Percentiles rank a stretch among this genome's conserved stretches.
phyloP scores from a whole-genome alignment of 2,888 invertebrate genomes.

The Cerceris ruficornis region DNA sequence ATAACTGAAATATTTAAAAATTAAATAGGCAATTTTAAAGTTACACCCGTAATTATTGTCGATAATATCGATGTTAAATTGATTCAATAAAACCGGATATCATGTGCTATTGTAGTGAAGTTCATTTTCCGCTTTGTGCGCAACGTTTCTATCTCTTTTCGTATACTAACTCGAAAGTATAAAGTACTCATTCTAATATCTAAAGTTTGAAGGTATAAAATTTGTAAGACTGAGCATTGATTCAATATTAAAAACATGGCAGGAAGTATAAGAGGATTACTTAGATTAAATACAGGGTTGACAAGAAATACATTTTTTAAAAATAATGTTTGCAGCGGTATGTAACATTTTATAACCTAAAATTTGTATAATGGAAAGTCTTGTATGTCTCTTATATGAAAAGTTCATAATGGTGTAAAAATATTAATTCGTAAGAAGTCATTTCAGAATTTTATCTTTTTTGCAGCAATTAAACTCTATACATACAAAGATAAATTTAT shows the following conservation, averaged over 20 bases:
- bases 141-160: neutral
- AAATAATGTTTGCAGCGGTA: conserved; percentile 64
- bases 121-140: neutral
- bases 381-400: neutral
- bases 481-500: neutral
- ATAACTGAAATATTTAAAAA: neutral
- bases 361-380: neutral
- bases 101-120: neutral
- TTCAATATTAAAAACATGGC: conserved; percentile 61
- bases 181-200: neutral
- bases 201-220: neutral
- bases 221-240: neutral
- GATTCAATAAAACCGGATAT: neutral
- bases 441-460: no score
- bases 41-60: neutral
- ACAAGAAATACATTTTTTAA: conserved; percentile 54
- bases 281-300: conserved; percentile 55
- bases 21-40: neutral
- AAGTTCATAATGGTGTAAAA: neutral
- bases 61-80: neutral
- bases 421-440: neutral
- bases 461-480: no score
- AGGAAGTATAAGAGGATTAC: conserved; percentile 58
- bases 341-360: conserved; percentile 62
- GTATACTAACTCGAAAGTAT: fast-evolving